phyloP scores from a whole-genome alignment of 2,888 invertebrate species.

The Calameuta filiformis region DNA sequence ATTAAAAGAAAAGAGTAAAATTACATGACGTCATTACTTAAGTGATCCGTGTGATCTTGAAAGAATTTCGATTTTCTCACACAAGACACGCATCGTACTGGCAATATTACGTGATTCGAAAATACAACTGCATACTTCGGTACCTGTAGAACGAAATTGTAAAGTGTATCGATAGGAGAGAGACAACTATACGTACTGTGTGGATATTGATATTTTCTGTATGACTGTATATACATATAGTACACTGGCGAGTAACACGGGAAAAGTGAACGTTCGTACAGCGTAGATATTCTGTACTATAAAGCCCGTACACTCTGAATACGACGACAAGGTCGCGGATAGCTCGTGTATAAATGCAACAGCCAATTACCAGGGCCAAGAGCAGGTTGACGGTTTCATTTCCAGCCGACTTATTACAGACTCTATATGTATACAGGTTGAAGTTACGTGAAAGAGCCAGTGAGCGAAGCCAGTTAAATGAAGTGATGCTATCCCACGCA shows the following conservation, averaged over 20 bases:
- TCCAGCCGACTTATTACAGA: conserved; percentile 1
- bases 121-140: background rate
- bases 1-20: background rate
- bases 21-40: background rate
- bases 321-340: background rate
- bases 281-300: background rate
- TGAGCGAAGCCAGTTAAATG: background rate
- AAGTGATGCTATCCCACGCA: background rate
- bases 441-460: background rate
- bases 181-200: background rate
- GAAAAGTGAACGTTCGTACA: background rate
- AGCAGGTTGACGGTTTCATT: background rate
- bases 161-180: background rate
- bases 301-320: background rate
- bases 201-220: background rate
- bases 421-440: background rate
- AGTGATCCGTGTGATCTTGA: background rate
- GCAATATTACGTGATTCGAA: background rate
- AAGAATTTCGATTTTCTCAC: background rate
- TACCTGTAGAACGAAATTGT: background rate
- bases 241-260: background rate
- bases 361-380: background rate
- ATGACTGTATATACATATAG: background rate
- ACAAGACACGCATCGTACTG: background rate
- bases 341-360: background rate